These are phyloP conservation scores for Cryptus armator DNA, from an alignment of 2,888 invertebrate genomes.

Conservation along the genomic window DNA sequence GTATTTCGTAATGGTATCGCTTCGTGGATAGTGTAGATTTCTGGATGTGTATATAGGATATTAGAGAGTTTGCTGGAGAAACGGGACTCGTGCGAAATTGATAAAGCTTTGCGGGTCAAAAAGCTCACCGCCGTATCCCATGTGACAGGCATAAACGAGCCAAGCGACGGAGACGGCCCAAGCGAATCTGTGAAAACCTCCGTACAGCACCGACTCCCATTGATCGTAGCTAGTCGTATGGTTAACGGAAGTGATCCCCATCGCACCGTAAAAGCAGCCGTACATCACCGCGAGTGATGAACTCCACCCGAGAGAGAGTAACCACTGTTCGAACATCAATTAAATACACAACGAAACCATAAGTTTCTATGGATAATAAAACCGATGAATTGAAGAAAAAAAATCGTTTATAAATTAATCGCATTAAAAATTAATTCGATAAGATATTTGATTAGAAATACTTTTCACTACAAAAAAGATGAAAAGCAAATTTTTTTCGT, in stretches of 20 bases:
- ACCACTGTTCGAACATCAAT: neutral
- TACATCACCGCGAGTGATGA: slow-evolving; percentile 66
- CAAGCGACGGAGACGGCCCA: slow-evolving; percentile 85
- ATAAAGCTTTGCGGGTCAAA: neutral
- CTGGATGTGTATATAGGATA: neutral
- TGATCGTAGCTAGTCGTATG: slow-evolving; percentile 79
- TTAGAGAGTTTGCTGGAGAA: neutral
- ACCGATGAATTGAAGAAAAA: no score
- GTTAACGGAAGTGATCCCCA: slow-evolving; percentile 80
- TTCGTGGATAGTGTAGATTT: neutral
- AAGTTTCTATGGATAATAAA: no score
- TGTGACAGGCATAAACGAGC: slow-evolving; percentile 86
- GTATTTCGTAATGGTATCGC: neutral
- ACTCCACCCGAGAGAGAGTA: slow-evolving; percentile 36
- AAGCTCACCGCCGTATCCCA: slow-evolving; percentile 84
- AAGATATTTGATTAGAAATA: no score
- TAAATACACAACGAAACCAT: neutral
- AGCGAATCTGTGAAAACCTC: slow-evolving; percentile 84
- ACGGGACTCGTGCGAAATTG: neutral
- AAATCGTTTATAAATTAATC: no score
- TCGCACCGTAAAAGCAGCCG: slow-evolving; percentile 71
- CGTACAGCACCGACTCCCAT: slow-evolving; percentile 82
- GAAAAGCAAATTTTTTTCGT: no score
- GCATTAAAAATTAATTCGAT: no score
- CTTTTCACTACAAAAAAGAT: no score